phyloP scores from a whole-genome alignment of 1,140 invertebrate genomes.

The Micrasema minimum region DNA sequence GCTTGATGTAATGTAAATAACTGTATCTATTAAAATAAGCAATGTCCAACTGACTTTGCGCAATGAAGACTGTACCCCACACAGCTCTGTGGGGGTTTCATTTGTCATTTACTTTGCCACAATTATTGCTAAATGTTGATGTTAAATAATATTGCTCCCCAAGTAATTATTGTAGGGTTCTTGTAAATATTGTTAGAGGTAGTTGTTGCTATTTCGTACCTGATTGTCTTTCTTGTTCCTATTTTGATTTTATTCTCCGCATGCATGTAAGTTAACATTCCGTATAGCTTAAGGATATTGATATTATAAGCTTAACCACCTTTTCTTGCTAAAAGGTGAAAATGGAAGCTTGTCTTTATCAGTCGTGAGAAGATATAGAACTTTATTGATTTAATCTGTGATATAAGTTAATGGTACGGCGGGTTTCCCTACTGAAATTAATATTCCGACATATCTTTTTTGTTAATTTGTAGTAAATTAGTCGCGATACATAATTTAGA shows the following conservation, averaged over 20 bases:
- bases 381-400: constrained; percentile 24
- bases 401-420: constrained; percentile 8
- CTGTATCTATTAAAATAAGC: neutral
- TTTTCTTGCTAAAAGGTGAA: constrained; percentile 15
- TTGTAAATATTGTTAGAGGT: constrained; percentile 24
- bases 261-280: neutral
- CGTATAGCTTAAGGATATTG: constrained; percentile 3
- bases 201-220: constrained; percentile 32
- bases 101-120: constrained; percentile 19
- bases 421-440: constrained; percentile 3
- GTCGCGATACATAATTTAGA: neutral
- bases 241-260: constrained; percentile 19
- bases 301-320: neutral
- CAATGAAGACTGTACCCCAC: constrained; percentile 12
- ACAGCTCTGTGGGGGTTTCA: neutral
- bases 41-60: constrained; percentile 7
- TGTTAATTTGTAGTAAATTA: neutral
- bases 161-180: neutral
- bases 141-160: constrained; percentile 3
- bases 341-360: constrained; percentile 1
- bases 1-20: neutral
- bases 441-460: constrained; percentile 15
- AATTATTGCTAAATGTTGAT: constrained; percentile 1
- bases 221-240: constrained; percentile 27
- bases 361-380: constrained; percentile 4